These are phyloP conservation scores for Mimachlamys varia DNA, from an alignment of 2,888 invertebrate genomes.

Conservation along the genomic window DNA sequence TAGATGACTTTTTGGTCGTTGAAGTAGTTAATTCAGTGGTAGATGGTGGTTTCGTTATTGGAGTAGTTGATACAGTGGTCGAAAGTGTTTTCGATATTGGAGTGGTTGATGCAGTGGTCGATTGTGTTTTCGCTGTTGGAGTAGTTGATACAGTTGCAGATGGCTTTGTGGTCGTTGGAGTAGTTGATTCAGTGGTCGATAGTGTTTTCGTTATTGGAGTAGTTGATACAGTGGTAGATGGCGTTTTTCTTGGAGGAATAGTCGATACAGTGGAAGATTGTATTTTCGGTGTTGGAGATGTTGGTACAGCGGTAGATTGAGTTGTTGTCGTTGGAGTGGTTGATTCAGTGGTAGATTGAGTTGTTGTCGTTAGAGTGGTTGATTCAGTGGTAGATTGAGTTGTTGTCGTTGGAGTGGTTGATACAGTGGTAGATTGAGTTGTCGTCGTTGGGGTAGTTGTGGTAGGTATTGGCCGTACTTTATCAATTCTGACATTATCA, in stretches of 20 bases:
- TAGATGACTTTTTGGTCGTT: neutral
- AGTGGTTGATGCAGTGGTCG: neutral
- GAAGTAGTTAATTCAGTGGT: neutral
- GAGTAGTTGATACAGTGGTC: neutral
- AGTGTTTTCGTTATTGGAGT: neutral
- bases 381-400: neutral
- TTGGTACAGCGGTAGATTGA: neutral
- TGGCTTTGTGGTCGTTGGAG: neutral
- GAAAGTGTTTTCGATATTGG: neutral
- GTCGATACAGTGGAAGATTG: neutral
- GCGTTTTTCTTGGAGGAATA: neutral
- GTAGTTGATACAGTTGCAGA: conserved; percentile 32
- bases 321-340: neutral
- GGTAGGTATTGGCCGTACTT: neutral
- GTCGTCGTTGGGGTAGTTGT: neutral
- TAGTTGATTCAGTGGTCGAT: conserved; percentile 6
- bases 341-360: neutral
- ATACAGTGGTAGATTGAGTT: conserved; percentile 6
- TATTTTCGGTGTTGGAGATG: neutral
- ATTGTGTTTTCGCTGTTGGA: neutral
- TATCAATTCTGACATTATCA: neutral
- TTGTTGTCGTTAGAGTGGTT: neutral
- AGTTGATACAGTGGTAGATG: neutral
- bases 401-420: conserved; percentile 23
- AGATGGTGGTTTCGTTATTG: neutral